Evolutionary conservation across 2,797 vertebrate species (phyloP).

Genomic region (Trachops cirrhosus): DNA sequence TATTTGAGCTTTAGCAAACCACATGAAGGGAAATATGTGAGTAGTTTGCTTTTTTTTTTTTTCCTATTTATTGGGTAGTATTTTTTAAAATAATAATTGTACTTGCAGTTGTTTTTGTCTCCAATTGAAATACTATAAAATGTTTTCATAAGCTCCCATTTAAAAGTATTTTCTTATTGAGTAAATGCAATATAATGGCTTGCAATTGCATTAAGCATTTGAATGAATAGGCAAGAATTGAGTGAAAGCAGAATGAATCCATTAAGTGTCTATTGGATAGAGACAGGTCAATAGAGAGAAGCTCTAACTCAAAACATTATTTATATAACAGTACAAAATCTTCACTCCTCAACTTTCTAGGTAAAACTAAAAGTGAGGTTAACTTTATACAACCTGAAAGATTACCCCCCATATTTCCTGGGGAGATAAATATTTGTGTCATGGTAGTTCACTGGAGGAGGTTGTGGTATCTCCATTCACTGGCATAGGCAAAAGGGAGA

Average conservation of each 20-base stretch:
- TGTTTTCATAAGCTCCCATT: conserved; percentile 55
- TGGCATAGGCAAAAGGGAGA: neutral
- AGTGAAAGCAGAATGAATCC: conserved; percentile 42
- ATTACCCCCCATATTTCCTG: neutral
- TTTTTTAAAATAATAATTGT: neutral
- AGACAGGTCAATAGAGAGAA: conserved; percentile 1
- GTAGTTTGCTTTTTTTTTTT: neutral
- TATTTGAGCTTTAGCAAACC: neutral
- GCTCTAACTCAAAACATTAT: neutral
- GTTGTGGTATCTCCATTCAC: neutral
- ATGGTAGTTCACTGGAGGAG: neutral
- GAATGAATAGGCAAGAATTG: conserved; percentile 29
- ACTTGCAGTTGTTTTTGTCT: neutral
- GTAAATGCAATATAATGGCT: conserved; percentile 57
- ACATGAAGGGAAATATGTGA: neutral
- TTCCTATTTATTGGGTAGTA: neutral
- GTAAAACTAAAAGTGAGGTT: neutral
- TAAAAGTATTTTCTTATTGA: conserved; percentile 52
- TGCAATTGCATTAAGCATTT: conserved; percentile 18
- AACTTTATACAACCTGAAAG: neutral
- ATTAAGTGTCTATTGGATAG: conserved; percentile 18
- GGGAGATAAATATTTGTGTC: neutral
- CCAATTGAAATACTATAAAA: conserved; percentile 15
- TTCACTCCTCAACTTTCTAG: neutral
- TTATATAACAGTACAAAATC: neutral